Conservation (phyloP, 2,113 vertebrate species). For the Neolamprologus brichardi region DNA sequence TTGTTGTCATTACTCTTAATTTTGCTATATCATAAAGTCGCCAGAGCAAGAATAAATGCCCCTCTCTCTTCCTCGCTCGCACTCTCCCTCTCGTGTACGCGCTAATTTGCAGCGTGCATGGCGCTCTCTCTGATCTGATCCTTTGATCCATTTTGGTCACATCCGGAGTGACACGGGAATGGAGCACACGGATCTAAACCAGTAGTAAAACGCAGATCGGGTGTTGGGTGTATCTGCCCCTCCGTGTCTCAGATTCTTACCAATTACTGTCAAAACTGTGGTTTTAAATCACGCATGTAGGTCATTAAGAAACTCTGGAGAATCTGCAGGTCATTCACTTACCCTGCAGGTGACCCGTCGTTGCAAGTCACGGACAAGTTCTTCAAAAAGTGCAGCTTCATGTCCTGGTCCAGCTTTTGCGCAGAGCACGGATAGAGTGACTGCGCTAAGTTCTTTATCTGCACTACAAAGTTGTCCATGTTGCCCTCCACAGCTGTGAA, state of each 20-base stretch:
- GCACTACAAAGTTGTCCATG: slow-evolving; percentile 88
- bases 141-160: slow-evolving; percentile 32
- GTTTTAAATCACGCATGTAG: neutral
- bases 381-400: slow-evolving; percentile 79
- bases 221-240: neutral
- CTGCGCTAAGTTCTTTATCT: slow-evolving; percentile 88
- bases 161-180: neutral
- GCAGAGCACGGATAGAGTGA: slow-evolving; percentile 87
- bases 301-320: neutral
- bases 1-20: neutral
- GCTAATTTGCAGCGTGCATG: neutral
- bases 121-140: neutral
- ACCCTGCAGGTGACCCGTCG: slow-evolving; percentile 87
- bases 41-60: neutral
- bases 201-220: neutral
- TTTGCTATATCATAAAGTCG: neutral
- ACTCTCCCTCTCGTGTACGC: neutral
- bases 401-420: slow-evolving; percentile 81
- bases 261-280: neutral
- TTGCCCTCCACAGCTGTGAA: slow-evolving; percentile 90
- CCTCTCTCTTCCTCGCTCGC: neutral
- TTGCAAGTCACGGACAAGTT: slow-evolving; percentile 85
- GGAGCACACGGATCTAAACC: neutral
- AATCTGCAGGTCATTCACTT: slow-evolving; percentile 32
- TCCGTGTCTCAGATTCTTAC: neutral